Base-by-base conservation (phyloP, 2,888 invertebrate species). In the Merodon equestris region DNA sequence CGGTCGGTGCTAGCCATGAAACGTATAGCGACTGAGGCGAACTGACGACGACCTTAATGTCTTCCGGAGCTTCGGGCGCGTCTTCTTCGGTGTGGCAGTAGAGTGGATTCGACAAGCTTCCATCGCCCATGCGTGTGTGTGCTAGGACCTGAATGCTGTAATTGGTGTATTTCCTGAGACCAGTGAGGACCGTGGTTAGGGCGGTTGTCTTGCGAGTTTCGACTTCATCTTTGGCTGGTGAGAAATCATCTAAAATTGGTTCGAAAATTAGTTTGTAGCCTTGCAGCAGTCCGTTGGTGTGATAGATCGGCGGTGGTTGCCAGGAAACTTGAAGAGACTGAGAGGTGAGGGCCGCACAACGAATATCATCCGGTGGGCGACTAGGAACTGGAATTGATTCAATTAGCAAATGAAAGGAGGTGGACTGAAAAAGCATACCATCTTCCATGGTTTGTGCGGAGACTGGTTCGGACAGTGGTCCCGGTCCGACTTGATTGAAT, bases 131-230 rank as follows among this genome's bases (percentile, higher is more conserved):
- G 85, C 94, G 91, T 0, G 95, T 95, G 86, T 91, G 94, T 0
- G 95, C 94, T 84, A 94, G 86, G 9, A 95, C 94, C 89, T 94
- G 94, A 74, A 95, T 91, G 85, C 94, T 95, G 88, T 95, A 95
- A 88, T 95, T 96, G 36, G 95, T 93, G 87, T 91, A 95, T 85
- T 93, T 94, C 84, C 93, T 91, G 75, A 96, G 89, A 2, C 92
- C 92, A 0, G 93, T 92, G 27, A 95, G 89, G 58, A 94, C 93
- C 0, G 92, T 92, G 40, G 93, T 93, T 70, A 93, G 88, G 0
- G 93, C 93, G 17, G 92, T 92, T 0, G 94, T 94, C 86, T 93
- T 93, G 19, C 93, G 90, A 1, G 91, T 91, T 83, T 91, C 91
- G 54, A 91, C 90, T 82, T 91, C 91, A 76, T 91, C 91, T 82